Conservation (phyloP, 1,140 invertebrate species). For the Cydia pomonella region DNA sequence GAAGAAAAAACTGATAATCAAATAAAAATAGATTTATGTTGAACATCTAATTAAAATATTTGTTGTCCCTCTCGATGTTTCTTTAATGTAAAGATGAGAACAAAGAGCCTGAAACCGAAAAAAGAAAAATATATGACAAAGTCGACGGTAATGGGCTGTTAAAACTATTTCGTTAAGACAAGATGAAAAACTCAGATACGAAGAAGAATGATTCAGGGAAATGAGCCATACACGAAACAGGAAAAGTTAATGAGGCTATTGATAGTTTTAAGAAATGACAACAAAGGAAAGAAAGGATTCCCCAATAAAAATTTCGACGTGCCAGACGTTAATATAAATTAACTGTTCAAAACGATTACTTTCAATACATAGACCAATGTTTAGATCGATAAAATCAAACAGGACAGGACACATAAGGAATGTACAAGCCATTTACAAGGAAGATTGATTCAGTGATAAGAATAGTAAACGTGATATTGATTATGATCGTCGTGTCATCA, state of each 20-base stretch:
- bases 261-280: slow-evolving; percentile 16
- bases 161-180: slow-evolving; percentile 41
- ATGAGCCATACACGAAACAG: slow-evolving; percentile 42
- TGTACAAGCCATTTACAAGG: slow-evolving; percentile 52
- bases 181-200: slow-evolving; percentile 31
- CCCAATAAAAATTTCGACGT: too few species aligned
- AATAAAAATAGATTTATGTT: background rate
- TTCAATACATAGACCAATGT: slow-evolving; percentile 36
- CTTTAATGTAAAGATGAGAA: background rate
- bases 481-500: slow-evolving; percentile 47
- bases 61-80: slow-evolving; percentile 5
- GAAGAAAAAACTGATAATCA: background rate
- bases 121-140: background rate
- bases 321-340: too few species aligned
- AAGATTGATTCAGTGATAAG: slow-evolving; percentile 65
- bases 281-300: background rate
- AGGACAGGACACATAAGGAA: slow-evolving; percentile 54
- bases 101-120: background rate
- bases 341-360: too few species aligned
- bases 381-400: slow-evolving; percentile 52
- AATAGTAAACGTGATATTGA: slow-evolving; percentile 62
- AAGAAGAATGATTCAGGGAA: slow-evolving; percentile 30
- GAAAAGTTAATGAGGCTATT: slow-evolving; percentile 48
- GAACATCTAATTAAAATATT: slow-evolving; percentile 23
- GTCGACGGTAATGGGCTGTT: slow-evolving; percentile 47